Evolutionary conservation across 2,113 vertebrate genomes (phyloP).

Genomic region (Terrapene triunguis): DNA sequence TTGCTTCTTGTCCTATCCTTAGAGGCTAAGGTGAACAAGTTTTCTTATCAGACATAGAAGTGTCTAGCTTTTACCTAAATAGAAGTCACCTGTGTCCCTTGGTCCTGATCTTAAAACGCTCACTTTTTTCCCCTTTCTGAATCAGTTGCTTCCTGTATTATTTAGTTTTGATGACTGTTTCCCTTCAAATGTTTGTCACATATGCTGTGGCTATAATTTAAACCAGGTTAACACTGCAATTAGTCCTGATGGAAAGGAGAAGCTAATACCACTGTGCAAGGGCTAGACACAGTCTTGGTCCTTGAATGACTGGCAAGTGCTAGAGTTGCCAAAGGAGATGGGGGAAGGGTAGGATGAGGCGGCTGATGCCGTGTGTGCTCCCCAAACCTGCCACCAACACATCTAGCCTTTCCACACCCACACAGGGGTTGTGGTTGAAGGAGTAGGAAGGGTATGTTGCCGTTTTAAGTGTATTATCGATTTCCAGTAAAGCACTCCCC

Average conservation of each 20-base stretch:
- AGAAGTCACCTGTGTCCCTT: not conserved
- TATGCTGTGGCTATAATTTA: not conserved
- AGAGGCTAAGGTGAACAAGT: no score
- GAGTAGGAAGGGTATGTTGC: not conserved
- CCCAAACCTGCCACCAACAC: no score
- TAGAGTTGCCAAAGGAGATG: not conserved
- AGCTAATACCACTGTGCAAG: not conserved
- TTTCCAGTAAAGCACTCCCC: not conserved
- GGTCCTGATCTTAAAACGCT: not conserved
- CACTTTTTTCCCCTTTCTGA: no score
- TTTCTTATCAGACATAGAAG: not conserved
- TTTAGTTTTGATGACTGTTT: not conserved
- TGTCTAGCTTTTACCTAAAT: not conserved
- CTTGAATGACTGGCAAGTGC: not conserved
- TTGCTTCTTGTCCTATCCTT: no score
- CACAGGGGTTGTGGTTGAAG: not conserved
- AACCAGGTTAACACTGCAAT: not conserved
- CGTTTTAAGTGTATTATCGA: not conserved
- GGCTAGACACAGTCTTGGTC: not conserved
- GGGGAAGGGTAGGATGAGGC: not conserved
- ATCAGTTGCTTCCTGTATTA: not conserved
- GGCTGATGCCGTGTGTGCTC: no score
- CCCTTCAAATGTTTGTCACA: not conserved
- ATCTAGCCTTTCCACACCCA: no score
- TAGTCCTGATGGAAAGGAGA: not conserved